phyloP scores from a whole-genome alignment of 2,888 invertebrate species.

The Tachina lurida region DNA sequence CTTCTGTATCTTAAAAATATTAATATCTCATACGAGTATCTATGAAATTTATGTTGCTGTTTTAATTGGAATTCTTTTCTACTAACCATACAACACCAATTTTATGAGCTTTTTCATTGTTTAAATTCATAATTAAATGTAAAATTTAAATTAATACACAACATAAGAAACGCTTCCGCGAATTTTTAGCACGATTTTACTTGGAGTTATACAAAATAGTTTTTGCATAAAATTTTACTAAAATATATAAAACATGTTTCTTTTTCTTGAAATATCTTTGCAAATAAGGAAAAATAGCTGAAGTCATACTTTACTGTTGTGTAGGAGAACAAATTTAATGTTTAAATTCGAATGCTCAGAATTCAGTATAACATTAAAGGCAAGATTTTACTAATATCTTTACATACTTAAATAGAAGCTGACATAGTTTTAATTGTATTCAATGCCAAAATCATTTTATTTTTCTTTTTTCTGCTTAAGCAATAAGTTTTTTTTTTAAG shows the following conservation, averaged over 20 bases:
- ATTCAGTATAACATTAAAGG: neutral
- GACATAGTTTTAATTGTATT: conserved; percentile 1
- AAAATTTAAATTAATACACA: conserved; percentile 12
- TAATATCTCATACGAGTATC: neutral
- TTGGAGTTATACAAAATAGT: neutral
- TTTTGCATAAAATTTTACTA: neutral
- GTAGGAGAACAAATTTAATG: neutral
- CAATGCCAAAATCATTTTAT: conserved; percentile 37
- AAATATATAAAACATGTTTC: no score
- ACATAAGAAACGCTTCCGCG: conserved; percentile 38
- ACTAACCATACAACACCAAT: neutral
- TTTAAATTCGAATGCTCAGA: neutral
- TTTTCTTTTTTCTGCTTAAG: conserved; percentile 12
- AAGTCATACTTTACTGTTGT: neutral
- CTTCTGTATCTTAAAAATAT: neutral
- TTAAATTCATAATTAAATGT: conserved; percentile 11
- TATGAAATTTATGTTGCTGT: neutral
- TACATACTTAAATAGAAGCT: neutral
- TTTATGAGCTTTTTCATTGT: conserved; percentile 19
- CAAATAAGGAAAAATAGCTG: no score
- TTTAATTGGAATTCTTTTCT: conserved; percentile 26
- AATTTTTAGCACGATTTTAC: neutral
- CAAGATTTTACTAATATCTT: neutral
- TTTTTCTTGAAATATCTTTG: no score
- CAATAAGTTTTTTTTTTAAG: conserved; percentile 4